A percentile compares a stretch with the other conserved stretches of the same genome.
These are phyloP conservation scores for Phortica variegata DNA, from an alignment of 1,140 invertebrate genomes.

Conservation along the genomic window DNA sequence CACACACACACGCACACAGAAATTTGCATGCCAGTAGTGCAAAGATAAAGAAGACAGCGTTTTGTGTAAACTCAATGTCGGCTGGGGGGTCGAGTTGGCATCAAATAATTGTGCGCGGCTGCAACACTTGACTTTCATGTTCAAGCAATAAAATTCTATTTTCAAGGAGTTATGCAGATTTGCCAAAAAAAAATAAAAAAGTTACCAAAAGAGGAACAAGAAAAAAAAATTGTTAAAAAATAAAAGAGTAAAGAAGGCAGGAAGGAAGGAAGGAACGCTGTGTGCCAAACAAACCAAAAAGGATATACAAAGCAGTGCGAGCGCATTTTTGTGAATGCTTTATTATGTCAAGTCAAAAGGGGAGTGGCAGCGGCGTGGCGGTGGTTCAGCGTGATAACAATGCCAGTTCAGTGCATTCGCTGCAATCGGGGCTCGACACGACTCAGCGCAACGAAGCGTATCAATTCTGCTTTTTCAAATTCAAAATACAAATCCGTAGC, in stretches of 20 bases:
- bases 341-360: too few relatives aligned
- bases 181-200: constrained; percentile 7
- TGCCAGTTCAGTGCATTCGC: constrained; percentile 11
- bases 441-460: constrained; percentile 36
- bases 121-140: constrained; percentile 53
- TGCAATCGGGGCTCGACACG: background rate
- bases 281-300: constrained; percentile 10
- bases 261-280: background rate
- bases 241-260: too few relatives aligned
- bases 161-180: constrained; percentile 37
- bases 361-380: too few relatives aligned
- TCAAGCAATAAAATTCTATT: constrained; percentile 45
- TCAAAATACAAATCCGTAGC: constrained; percentile 41
- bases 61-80: too few relatives aligned
- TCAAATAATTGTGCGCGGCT: constrained; percentile 38
- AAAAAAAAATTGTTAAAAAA: too few relatives aligned
- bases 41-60: background rate
- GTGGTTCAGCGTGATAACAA: constrained; percentile 36
- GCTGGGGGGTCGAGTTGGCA: background rate
- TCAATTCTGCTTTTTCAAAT: constrained; percentile 41
- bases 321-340: too few relatives aligned
- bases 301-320: too few relatives aligned
- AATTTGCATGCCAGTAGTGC: background rate
- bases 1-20: constrained; percentile 1
- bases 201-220: too few relatives aligned